Evolutionary conservation across 2,797 vertebrate genomes (phyloP).

Genomic region (Brotula barbata): DNA sequence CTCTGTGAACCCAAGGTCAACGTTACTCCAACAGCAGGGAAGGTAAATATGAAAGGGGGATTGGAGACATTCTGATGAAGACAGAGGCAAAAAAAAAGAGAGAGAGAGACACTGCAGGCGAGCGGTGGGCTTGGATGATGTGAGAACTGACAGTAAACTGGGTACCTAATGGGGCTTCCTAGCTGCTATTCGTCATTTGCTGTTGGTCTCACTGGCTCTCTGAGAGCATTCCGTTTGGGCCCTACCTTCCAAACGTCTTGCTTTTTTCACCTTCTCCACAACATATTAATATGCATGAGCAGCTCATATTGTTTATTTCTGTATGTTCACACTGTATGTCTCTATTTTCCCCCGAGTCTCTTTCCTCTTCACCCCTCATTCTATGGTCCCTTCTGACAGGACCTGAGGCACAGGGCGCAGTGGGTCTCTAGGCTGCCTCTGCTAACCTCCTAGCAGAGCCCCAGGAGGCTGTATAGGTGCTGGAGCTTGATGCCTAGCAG

Average conservation of each 20-base stretch:
- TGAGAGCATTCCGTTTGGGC: slow-evolving; percentile 40
- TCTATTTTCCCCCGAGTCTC: neutral
- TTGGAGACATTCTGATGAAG: slow-evolving; percentile 21
- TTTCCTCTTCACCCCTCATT: slow-evolving; percentile 11
- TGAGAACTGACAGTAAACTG: slow-evolving; percentile 44
- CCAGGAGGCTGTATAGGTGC: slow-evolving; percentile 44
- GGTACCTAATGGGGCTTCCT: slow-evolving; percentile 61
- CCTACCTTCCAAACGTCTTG: slow-evolving; percentile 14
- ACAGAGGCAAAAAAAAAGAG: slow-evolving; percentile 6
- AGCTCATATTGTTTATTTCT: neutral
- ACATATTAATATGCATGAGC: neutral
- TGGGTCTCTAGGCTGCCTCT: slow-evolving; percentile 49
- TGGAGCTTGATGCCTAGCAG: slow-evolving; percentile 59
- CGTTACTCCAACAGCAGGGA: slow-evolving; percentile 17
- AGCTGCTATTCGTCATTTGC: slow-evolving; percentile 54
- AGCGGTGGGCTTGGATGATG: slow-evolving; percentile 28
- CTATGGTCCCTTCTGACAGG: slow-evolving; percentile 49
- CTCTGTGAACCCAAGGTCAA: slow-evolving; percentile 49
- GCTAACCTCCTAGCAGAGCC: slow-evolving; percentile 34
- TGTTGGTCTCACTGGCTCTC: slow-evolving; percentile 44
- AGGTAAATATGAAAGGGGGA: slow-evolving; percentile 14
- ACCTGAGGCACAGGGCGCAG: slow-evolving; percentile 39
- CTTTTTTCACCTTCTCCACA: no score
- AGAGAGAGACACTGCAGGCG: slow-evolving; percentile 21
- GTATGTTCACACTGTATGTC: slow-evolving; percentile 15